Evolutionary conservation across 2,888 invertebrate genomes (phyloP).

Genomic region (Alitta virens): DNA sequence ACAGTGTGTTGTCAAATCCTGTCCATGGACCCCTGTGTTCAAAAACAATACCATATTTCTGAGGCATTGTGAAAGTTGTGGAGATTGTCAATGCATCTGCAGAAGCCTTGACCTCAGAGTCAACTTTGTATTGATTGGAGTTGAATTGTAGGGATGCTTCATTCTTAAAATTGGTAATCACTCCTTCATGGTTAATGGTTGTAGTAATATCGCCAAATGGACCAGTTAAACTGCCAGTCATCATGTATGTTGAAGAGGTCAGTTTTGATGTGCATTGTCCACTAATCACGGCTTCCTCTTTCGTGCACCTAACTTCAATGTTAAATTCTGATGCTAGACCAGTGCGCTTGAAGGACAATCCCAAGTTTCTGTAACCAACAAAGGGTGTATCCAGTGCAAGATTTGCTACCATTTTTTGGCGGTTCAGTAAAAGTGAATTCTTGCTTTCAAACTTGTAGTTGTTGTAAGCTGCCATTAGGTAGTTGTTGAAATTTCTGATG

Average conservation of each 20-base stretch:
- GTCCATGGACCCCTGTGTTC: not conserved
- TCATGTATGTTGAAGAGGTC: no score
- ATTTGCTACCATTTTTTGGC: not conserved
- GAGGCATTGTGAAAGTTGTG: not conserved
- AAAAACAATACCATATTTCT: not conserved
- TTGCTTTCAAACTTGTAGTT: no score
- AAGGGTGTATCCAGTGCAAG: not conserved
- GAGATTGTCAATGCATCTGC: not conserved
- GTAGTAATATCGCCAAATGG: no score
- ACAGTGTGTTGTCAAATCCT: not conserved
- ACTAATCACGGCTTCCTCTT: no score
- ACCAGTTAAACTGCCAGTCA: no score
- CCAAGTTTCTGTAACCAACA: not conserved
- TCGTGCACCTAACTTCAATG: no score
- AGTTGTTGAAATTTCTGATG: not conserved
- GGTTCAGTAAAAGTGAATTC: not conserved
- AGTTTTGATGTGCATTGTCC: no score
- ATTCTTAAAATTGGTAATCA: conserved; percentile 10
- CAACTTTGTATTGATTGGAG: not conserved
- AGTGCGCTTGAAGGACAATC: not conserved
- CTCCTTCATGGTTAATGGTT: conserved; percentile 10
- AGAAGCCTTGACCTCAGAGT: not conserved
- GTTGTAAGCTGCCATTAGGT: not conserved
- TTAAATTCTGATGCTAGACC: not conserved
- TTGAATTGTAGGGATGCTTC: not conserved